phyloP scores from a whole-genome alignment of 2,797 vertebrate species.

The Todus mexicanus region DNA sequence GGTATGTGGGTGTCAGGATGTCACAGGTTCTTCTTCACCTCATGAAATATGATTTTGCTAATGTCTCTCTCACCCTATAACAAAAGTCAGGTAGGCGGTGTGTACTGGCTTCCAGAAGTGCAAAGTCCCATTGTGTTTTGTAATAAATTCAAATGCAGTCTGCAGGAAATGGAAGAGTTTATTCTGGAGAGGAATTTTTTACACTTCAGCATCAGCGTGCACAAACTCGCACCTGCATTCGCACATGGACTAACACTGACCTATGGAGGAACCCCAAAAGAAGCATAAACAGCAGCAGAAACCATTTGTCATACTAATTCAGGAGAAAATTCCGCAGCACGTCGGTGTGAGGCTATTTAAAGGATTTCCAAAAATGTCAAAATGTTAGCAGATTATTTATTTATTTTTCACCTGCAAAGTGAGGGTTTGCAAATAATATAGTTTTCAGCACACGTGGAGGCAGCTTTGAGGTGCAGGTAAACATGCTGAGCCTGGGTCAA shows the following conservation, averaged over 20 bases:
- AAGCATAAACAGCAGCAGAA: background rate
- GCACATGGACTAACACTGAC: background rate
- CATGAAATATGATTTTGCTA: background rate
- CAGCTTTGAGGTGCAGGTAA: background rate
- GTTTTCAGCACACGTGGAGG: background rate
- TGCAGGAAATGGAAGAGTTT: background rate
- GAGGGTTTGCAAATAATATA: background rate
- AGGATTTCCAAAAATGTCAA: background rate
- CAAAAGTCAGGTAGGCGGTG: constrained; percentile 8
- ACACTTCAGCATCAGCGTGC: background rate
- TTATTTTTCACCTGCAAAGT: background rate
- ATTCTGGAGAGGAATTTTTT: background rate
- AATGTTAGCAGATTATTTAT: background rate
- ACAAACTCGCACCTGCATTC: background rate
- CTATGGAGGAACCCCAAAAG: background rate
- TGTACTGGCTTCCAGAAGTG: background rate
- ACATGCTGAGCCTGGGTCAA: background rate
- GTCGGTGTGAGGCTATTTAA: constrained; percentile 41
- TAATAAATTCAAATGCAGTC: background rate
- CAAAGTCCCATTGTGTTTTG: background rate
- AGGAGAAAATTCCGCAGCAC: constrained; percentile 17
- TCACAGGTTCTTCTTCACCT: constrained; percentile 10
- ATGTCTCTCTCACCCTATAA: background rate
- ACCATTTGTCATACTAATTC: background rate
- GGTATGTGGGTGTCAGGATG: constrained; percentile 11